Evolutionary conservation across 1,140 invertebrate genomes (phyloP).

Genomic region (Whitmania pigra): DNA sequence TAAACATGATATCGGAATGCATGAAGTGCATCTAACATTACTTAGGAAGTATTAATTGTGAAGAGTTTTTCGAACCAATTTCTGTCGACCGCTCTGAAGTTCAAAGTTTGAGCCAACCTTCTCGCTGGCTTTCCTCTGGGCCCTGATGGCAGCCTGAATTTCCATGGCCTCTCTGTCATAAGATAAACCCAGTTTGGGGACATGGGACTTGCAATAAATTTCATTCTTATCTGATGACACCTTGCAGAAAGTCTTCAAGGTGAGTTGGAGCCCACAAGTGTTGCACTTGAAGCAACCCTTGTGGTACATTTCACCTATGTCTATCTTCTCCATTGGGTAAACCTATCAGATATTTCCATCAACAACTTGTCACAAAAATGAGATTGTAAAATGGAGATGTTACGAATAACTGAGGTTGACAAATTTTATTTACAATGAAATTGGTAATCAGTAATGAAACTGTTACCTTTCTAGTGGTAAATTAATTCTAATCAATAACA

Average conservation of each 20-base stretch:
- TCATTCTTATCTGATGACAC: conserved; percentile 27
- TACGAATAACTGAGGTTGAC: not conserved
- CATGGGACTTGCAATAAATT: conserved; percentile 36
- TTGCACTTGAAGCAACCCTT: conserved; percentile 36
- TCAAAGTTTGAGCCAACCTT: conserved; percentile 29
- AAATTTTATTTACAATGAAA: not conserved
- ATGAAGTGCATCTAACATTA: not conserved
- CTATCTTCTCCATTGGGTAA: conserved; percentile 38
- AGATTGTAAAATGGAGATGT: not conserved
- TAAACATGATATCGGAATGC: not conserved
- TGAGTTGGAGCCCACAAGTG: conserved; percentile 28
- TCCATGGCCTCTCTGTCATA: conserved; percentile 35
- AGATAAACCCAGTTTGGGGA: conserved; percentile 33
- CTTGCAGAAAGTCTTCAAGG: conserved; percentile 34
- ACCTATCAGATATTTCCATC: conserved; percentile 27
- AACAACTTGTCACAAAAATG: not conserved
- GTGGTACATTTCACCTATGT: conserved; percentile 38
- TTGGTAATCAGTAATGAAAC: too few species aligned
- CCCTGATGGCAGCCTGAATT: conserved; percentile 35
- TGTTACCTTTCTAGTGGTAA: too few species aligned
- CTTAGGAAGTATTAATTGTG: not conserved
- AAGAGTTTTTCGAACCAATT: too few species aligned
- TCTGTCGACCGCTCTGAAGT: too few species aligned
- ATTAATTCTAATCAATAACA: too few species aligned
- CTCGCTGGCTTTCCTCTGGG: conserved; percentile 31